Evolutionary conservation across 2,888 invertebrate genomes (phyloP), one percentile per base, ranked within the genome.

Genomic region (Leptopilina drosophilae): DNA sequence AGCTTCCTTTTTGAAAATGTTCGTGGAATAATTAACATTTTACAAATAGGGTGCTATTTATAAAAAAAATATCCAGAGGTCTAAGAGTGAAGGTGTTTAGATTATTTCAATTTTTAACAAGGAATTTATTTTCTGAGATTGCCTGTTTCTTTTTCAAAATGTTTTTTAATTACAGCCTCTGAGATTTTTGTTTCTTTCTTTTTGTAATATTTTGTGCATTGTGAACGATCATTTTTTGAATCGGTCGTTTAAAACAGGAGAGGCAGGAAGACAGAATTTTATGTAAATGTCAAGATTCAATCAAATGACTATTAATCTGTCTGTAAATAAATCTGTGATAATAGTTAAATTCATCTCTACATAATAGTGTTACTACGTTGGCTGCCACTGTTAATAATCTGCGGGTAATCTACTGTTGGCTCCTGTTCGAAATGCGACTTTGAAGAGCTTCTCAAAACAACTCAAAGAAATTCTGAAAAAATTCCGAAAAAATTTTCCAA

Each of bases 311-410:
- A 84, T 49, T 49, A 86, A 87, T 86, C 89, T 89, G 89, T 89
- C 89, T 90, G 88, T 89, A 88, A 86, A 80, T 84, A 87, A 89
- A 91, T 91, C 91, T 90, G 91, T 91, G 91, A 91, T 91, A 91
- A 89, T 91, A 91, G 89, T 90, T 90, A 88, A 89, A 85, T 75
- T 82, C 81, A 82, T 80, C 77, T 82, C 64, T 79, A 80, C 78
- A 79, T 77, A 78, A 79, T 80, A 78, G 82, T 86, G 49, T 49
- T 42, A 87, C 80, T 83, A 82, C 84, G 83, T 82, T 85, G 86
- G 86, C 86, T 88, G 86, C 85, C 87, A 85, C 85, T 84, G 80
- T 87, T 49, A 87, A 85, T 86, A 86, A 84, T 83, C 86, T 85
- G 86, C 80, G 76, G 84, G 85, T 85, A 33, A 87, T 82, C 83